A percentile compares a stretch with the other conserved stretches of the same genome.
Conservation (phyloP, 2,888 invertebrate genomes). For the Drosophila limbata region DNA sequence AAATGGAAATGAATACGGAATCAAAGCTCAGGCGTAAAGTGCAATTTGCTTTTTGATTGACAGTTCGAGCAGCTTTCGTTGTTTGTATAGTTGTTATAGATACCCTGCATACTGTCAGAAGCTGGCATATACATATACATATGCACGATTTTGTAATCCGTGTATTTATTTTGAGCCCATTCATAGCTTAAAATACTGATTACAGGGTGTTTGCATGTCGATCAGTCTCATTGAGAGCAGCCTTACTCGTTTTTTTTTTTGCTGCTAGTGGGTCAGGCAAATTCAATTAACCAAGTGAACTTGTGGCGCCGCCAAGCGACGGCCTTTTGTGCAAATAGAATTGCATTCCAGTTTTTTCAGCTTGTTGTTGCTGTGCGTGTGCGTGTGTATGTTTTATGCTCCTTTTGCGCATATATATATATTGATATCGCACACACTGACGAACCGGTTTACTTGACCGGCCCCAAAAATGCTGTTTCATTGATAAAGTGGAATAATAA, state of each 20-base stretch:
- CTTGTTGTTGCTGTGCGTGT: slow-evolving; percentile 9
- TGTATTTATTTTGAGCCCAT: not conserved
- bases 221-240: not conserved
- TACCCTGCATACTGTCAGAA: slow-evolving; percentile 16
- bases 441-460: slow-evolving; percentile 47
- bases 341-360: slow-evolving; percentile 51
- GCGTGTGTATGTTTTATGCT: slow-evolving; percentile 2
- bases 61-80: slow-evolving; percentile 9
- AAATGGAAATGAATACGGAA: slow-evolving; percentile 58
- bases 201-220: slow-evolving; percentile 16
- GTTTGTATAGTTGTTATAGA: slow-evolving; percentile 8
- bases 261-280: slow-evolving; percentile 78
- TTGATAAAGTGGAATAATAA: slow-evolving; percentile 62
- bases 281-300: slow-evolving; percentile 82
- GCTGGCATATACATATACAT: not conserved
- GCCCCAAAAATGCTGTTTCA: slow-evolving; percentile 54
- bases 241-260: slow-evolving; percentile 18
- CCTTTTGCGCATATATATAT: slow-evolving; percentile 13
- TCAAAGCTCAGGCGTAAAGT: slow-evolving; percentile 57
- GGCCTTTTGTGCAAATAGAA: slow-evolving; percentile 58
- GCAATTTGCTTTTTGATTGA: slow-evolving; percentile 36
- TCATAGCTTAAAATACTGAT: not conserved
- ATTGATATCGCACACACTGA: slow-evolving; percentile 30
- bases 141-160: not conserved
- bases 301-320: slow-evolving; percentile 65